Conservation (phyloP, 2,888 invertebrate genomes). For the Himalopsyche tibetana region DNA sequence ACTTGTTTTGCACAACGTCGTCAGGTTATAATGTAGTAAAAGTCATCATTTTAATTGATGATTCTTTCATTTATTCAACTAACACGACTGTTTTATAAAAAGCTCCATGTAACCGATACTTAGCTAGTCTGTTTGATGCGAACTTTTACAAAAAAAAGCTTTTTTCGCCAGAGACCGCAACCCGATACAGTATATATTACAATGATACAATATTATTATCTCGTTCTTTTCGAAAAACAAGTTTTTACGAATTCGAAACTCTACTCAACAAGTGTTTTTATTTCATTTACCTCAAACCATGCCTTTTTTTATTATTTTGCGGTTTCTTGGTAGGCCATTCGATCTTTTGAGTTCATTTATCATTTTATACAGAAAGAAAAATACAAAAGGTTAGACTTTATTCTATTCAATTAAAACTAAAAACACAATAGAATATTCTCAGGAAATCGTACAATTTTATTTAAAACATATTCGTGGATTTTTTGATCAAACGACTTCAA, state of each 20-base stretch:
- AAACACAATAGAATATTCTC: no score
- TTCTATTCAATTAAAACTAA: no score
- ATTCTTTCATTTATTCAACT: not conserved
- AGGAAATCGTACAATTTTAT: no score
- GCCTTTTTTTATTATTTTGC: not conserved
- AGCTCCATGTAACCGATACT: slow-evolving; percentile 4
- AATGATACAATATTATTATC: not conserved
- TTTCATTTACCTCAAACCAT: not conserved
- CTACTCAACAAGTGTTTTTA: slow-evolving; percentile 5
- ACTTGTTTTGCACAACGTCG: no score
- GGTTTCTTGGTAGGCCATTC: not conserved
- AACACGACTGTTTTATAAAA: not conserved
- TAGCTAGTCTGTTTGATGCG: not conserved
- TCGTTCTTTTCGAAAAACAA: slow-evolving; percentile 9
- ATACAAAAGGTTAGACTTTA: no score
- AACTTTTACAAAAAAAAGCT: not conserved
- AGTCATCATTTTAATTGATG: no score
- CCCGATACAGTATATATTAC: not conserved
- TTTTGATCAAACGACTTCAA: no score
- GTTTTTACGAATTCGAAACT: slow-evolving; percentile 13
- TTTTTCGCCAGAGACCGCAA: not conserved
- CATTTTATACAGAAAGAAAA: no score
- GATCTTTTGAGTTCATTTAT: no score
- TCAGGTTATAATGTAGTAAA: no score
- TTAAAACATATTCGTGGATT: no score